Evolutionary conservation across 2,888 invertebrate species (phyloP).

Genomic region (Laspeyria flexula): DNA sequence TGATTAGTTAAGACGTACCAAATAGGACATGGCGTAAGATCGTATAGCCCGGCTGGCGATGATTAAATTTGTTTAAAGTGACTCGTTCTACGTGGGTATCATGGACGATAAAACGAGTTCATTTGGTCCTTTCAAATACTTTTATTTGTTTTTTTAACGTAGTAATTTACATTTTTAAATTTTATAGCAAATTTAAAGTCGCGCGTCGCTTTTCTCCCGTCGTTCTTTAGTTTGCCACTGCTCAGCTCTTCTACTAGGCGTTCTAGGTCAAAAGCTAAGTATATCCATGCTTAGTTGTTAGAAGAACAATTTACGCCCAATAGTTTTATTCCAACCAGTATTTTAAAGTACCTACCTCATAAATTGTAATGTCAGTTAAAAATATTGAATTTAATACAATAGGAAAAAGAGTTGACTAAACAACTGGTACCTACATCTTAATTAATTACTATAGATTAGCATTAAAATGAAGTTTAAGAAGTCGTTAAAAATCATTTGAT

Average conservation of each 20-base stretch:
- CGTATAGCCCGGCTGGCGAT: constrained; percentile 22
- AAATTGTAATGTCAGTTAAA: no score
- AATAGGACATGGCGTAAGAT: constrained; percentile 67
- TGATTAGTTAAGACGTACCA: constrained; percentile 78
- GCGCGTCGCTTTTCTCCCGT: no score
- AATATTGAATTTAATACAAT: no score
- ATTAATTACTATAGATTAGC: constrained; percentile 1
- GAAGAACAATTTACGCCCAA: no score
- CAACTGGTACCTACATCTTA: neutral
- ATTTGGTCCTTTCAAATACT: neutral
- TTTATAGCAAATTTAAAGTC: neutral
- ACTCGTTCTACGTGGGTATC: constrained; percentile 1
- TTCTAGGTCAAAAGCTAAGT: no score
- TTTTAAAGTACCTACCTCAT: no score
- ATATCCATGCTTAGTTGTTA: no score
- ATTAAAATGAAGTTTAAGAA: constrained; percentile 3
- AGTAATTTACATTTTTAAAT: no score
- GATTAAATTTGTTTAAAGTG: constrained; percentile 22
- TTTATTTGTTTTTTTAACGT: neutral
- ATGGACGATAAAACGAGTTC: constrained; percentile 5
- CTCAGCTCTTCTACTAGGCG: no score
- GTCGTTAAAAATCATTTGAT: constrained; percentile 4
- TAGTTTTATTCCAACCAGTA: no score
- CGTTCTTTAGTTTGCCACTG: no score
- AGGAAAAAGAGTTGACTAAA: neutral